Conservation (phyloP, 64 coral and sea anemone species). For the Anthopleura sola region DNA sequence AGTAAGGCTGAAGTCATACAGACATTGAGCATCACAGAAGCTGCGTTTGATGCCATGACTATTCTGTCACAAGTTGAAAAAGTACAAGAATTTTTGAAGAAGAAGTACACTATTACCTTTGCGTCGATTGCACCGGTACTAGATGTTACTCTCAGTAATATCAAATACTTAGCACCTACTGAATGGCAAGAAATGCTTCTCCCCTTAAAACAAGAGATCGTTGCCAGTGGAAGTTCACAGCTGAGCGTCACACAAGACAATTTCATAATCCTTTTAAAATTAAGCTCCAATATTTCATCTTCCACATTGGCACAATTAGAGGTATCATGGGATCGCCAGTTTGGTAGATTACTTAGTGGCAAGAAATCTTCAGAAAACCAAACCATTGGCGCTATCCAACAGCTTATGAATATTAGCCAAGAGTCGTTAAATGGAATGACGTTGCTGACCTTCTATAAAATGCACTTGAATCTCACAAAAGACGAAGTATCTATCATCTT, state of each 20-base stretch:
- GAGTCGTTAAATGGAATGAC: slow-evolving; percentile 16
- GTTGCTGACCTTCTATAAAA: slow-evolving; percentile 57
- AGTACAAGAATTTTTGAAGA: slow-evolving; percentile 9
- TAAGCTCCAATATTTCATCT: slow-evolving; percentile 7
- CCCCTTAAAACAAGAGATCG: slow-evolving; percentile 33
- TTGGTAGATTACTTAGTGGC: slow-evolving; percentile 44
- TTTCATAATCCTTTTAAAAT: slow-evolving; percentile 30
- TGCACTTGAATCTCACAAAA: slow-evolving; percentile 32
- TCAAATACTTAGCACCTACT: slow-evolving; percentile 48
- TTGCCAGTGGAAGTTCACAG: slow-evolving; percentile 41
- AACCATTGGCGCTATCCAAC: slow-evolving; percentile 25
- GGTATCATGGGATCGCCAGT: slow-evolving; percentile 40
- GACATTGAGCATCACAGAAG: neutral
- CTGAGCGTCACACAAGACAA: slow-evolving; percentile 26
- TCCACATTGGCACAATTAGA: slow-evolving; percentile 47
- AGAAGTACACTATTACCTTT: slow-evolving; percentile 31
- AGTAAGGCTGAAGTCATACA: slow-evolving; percentile 19
- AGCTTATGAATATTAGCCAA: neutral
- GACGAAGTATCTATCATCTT: slow-evolving; percentile 49
- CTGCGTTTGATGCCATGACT: neutral
- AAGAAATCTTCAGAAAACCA: slow-evolving; percentile 34
- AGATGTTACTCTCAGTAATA: slow-evolving; percentile 11
- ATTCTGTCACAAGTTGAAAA: neutral
- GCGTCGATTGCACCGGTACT: neutral
- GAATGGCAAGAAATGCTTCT: slow-evolving; percentile 72